Evolutionary conservation across 2,888 invertebrate species (phyloP).

Genomic region (Euphydryas editha): DNA sequence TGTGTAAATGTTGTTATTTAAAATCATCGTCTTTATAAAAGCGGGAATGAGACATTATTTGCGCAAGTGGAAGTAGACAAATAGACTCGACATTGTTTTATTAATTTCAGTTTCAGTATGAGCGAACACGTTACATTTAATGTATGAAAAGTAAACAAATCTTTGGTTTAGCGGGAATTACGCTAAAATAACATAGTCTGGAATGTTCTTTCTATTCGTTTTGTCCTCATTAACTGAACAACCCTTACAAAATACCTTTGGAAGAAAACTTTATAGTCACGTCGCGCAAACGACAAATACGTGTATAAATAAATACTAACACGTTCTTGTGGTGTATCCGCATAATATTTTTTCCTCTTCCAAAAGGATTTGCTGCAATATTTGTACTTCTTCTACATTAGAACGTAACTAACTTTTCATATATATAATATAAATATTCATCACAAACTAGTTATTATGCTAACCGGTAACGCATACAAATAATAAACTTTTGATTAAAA

Average conservation of each 20-base stretch:
- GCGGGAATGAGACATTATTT: slow-evolving; percentile 12
- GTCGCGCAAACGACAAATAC: slow-evolving; percentile 1
- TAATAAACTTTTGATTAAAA: too few relatives aligned
- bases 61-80: slow-evolving; percentile 11
- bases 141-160: neutral
- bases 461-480: too few relatives aligned
- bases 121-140: neutral
- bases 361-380: neutral
- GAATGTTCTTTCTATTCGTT: slow-evolving; percentile 2
- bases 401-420: too few relatives aligned
- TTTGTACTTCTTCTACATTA: neutral
- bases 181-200: slow-evolving; percentile 2
- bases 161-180: neutral
- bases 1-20: neutral
- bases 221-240: slow-evolving; percentile 6
- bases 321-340: neutral
- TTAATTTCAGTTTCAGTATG: neutral
- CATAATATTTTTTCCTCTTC: neutral
- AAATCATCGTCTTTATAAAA: neutral
- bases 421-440: too few relatives aligned
- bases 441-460: too few relatives aligned
- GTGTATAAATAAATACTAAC: neutral
- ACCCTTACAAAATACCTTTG: neutral
- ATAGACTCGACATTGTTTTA: neutral
- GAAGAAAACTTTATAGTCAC: neutral